Evolutionary conservation across 2,888 invertebrate species (phyloP), one percentile per base, ranked within the genome.

Genomic region (Hydraecia micacea): DNA sequence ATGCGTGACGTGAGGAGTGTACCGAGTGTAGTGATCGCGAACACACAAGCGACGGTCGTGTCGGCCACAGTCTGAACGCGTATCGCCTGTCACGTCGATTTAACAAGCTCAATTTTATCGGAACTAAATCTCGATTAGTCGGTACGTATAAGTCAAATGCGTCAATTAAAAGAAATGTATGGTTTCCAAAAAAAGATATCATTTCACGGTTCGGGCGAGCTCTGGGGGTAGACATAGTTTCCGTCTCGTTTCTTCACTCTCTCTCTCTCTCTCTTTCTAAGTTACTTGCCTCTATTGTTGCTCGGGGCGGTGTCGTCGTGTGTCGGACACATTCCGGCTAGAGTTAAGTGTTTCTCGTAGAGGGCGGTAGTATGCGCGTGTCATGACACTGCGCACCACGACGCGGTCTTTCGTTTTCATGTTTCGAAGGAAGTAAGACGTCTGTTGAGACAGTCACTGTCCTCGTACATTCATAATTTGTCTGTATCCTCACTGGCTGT

Each of bases 101-200:
- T 95, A 94, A 95, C 94, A 93, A 94, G 96, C 96, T 96, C 96
- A 96, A 96, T 96, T 96, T 96, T 95, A 95, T 93, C 90, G 93
- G 79, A 92, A 93, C 89, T 92, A 91, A 92, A 91, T 93, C 93
- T 94, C 92, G 94, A 92, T 93, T 95, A 95, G 94, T 94, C 93
- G 91, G 91, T 95, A 95, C 95, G 93, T 94, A 93, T 96, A 95
- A 95, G 96, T 93, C 91, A 93, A 89, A 93, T 93, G 92, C 94
- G 96, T 96, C 96, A 96, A 96, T 96, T 96, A 96, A 94, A 83
- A 74, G 73, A 83, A 86, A 75, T 75, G 62, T 74, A 81, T 67
- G 78, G 84, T 88, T 85, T 89, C 90, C 91, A 87, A 83, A 84
- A 88, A 89, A 90, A 85, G 49, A 70, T 69, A 76, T 84, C 55